Evolutionary conservation across 2,888 invertebrate genomes (phyloP), one percentile per base, ranked within the genome.

Genomic region (Timema podura): DNA sequence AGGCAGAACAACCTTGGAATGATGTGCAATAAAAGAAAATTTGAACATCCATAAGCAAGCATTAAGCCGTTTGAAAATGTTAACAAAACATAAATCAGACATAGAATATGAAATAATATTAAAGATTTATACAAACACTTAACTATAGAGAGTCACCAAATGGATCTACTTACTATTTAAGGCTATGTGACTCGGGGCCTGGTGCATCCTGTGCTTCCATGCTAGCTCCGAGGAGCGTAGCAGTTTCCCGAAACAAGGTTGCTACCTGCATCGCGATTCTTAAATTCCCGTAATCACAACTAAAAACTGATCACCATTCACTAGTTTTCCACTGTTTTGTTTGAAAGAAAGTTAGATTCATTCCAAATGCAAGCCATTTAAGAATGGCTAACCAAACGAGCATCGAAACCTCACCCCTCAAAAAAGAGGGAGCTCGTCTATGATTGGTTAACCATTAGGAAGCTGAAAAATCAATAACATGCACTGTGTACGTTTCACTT

Each of bases 381-480:
- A 74, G 74, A 73, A 75, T 74, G 74, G 73, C 74, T 75, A 75
- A 75, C 75, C 74, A 75, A 74, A 73, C 75, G 73, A 75, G 74
- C 76, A 76, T 81, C 82, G 81, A 83, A 82, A 83, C 83, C 83
- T 83, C 83, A 82, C 83, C 83, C 83, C 83, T 82, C 81, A n/a
- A 82, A 82, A 83, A 83, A 82, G 82, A 83, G 81, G 82, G 79
- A 75, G 74, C 74, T 73, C 70, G 71, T 69, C 73, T 72, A 73
- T 74, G 73, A 74, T 74, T 74, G 75, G 75, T 80, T 79, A 80
- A 81, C 81, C 80, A 82, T 82, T 81, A 82, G 84, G 82, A 84
- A 85, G 85, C 81, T 81, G 85, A 87, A 87, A 86, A 87, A 87
- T 86, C 86, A 86, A 86, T 86, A 86, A 83, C 83, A 83, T 84